phyloP scores from a whole-genome alignment of 1,140 invertebrate species.

The Lineus longissimus region DNA sequence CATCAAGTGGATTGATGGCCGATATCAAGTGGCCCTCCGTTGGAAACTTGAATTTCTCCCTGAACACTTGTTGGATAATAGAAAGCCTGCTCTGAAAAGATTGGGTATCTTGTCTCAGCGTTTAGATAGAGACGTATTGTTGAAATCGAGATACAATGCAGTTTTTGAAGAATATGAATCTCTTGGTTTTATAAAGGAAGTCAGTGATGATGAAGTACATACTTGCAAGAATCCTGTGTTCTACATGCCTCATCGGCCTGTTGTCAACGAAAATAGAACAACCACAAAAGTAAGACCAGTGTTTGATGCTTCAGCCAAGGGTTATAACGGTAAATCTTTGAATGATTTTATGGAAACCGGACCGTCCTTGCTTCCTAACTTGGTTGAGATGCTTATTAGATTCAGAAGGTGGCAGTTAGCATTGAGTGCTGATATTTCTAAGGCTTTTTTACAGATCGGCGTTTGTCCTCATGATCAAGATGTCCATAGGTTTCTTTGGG shows the following conservation, averaged over 20 bases:
- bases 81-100: no score
- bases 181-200: not conserved
- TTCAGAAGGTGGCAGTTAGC: conserved; percentile 9
- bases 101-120: no score
- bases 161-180: not conserved
- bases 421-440: conserved; percentile 12
- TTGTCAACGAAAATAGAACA: conserved; percentile 29
- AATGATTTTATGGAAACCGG: conserved; percentile 41
- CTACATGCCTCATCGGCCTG: conserved; percentile 54
- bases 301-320: conserved; percentile 44
- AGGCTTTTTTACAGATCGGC: conserved; percentile 15
- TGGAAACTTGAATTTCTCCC: no score
- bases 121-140: no score
- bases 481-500: conserved; percentile 13
- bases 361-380: conserved; percentile 15
- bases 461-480: conserved; percentile 3
- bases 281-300: conserved; percentile 47
- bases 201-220: not conserved
- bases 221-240: not conserved
- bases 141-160: not conserved
- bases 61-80: no score
- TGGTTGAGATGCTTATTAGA: conserved; percentile 10
- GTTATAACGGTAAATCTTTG: conserved; percentile 30
- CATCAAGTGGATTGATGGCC: no score
- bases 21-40: no score